Conservation (phyloP, 2,888 invertebrate genomes). For the Teinopalpus imperialis region DNA sequence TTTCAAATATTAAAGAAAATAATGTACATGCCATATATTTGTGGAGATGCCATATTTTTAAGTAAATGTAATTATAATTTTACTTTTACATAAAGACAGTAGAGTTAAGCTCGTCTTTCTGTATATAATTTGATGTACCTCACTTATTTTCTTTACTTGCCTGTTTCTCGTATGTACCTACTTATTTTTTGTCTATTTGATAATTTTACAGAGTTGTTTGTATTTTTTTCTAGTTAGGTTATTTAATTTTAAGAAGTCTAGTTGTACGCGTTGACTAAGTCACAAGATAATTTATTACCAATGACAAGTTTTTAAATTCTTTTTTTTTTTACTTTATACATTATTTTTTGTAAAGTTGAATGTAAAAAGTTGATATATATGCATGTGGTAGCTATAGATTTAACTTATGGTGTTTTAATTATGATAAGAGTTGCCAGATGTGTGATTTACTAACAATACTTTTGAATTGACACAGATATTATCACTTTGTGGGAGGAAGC, state of each 20-base stretch:
- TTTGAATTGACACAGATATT: conserved; percentile 18
- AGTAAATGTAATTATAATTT: conserved; percentile 41
- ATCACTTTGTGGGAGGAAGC: conserved; percentile 8
- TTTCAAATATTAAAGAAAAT: too few relatives aligned
- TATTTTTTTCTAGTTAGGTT: conserved; percentile 33
- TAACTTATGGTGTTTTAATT: conserved; percentile 49
- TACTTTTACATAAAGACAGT: conserved; percentile 47
- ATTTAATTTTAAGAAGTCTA: conserved; percentile 44
- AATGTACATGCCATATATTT: conserved; percentile 69
- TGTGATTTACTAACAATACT: conserved; percentile 70
- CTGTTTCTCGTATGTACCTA: conserved; percentile 46
- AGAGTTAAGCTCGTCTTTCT: conserved; percentile 55
- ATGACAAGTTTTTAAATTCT: conserved; percentile 78
- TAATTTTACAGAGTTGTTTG: conserved; percentile 40
- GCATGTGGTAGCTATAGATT: conserved; percentile 53
- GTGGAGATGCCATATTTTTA: conserved; percentile 73
- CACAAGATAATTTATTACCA: conserved; percentile 81
- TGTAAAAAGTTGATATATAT: conserved; percentile 67
- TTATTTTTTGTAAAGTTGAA: conserved; percentile 60
- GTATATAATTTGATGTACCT: conserved; percentile 56
- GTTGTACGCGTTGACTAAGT: conserved; percentile 76
- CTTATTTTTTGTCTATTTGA: conserved; percentile 38
- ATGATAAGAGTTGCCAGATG: conserved; percentile 61
- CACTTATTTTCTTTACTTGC: conserved; percentile 54
- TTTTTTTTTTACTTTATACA: conserved; percentile 53